These are phyloP conservation scores for Chrysogorgia sp. DNA, from an alignment of 92 coral and sea anemone genomes.

Conservation along the genomic window DNA sequence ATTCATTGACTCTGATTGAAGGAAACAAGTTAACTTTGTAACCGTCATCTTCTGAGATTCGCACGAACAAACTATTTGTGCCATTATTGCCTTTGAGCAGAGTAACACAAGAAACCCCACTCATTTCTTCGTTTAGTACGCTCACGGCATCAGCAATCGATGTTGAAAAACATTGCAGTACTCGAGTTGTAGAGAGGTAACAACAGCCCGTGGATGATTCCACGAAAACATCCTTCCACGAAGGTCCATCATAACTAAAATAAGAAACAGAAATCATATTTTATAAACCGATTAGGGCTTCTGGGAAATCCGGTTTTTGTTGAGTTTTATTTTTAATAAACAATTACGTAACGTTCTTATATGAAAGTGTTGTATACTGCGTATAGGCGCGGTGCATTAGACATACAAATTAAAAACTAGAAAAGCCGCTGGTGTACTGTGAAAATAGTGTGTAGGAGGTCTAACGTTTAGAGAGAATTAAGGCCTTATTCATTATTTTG, in stretches of 20 bases:
- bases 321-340: too few species aligned
- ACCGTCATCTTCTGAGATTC: neutral
- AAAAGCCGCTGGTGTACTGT: too few species aligned
- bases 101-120: neutral
- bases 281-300: too few species aligned
- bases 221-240: conserved; percentile 2
- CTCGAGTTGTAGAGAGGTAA: neutral
- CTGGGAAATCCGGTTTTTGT: too few species aligned
- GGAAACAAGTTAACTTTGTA: conserved; percentile 16
- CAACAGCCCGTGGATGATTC: neutral
- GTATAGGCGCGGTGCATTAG: too few species aligned
- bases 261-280: too few species aligned
- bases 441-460: too few species aligned
- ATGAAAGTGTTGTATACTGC: too few species aligned
- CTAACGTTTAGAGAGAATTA: too few species aligned
- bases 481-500: too few species aligned
- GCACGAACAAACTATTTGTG: conserved; percentile 4
- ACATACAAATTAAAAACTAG: too few species aligned
- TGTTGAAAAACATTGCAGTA: neutral
- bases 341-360: too few species aligned
- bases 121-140: neutral
- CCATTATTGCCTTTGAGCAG: neutral
- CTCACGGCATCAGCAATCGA: neutral
- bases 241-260: conserved; percentile 9
- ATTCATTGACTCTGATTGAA: conserved; percentile 9